phyloP scores from a whole-genome alignment of 2,797 vertebrate species.

The Telmatherina bonti region DNA sequence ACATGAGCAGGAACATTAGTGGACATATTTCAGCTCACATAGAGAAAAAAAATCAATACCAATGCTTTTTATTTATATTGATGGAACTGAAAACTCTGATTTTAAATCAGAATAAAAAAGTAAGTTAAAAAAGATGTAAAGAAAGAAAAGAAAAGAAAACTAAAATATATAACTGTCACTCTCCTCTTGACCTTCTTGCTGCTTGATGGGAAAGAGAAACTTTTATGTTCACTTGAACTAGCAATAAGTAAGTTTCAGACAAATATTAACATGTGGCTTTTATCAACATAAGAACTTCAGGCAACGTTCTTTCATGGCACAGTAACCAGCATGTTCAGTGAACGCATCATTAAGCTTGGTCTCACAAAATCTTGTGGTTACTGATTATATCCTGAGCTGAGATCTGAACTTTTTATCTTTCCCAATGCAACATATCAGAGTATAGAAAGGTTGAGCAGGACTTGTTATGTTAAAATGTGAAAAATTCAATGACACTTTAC shows the following conservation, averaged over 20 bases:
- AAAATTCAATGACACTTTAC: no score
- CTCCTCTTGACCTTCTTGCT: slow-evolving; percentile 35
- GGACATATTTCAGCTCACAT: background rate
- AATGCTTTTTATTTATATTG: background rate
- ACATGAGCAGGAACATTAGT: background rate
- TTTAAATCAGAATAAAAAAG: background rate
- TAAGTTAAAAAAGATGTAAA: background rate
- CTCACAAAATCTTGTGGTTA: background rate
- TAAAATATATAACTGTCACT: slow-evolving; percentile 19
- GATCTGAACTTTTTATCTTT: background rate
- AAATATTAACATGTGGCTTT: slow-evolving; percentile 70
- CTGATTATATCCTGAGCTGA: background rate
- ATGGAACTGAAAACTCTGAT: background rate
- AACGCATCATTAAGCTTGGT: slow-evolving; percentile 43
- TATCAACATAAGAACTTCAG: slow-evolving; percentile 23
- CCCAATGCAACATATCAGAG: background rate
- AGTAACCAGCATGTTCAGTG: slow-evolving; percentile 36
- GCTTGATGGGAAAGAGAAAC: background rate
- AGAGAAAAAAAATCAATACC: slow-evolving; percentile 4
- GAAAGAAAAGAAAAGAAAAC: background rate
- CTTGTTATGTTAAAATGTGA: background rate
- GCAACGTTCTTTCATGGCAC: slow-evolving; percentile 34
- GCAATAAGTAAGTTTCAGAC: slow-evolving; percentile 35
- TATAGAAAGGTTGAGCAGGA: background rate
- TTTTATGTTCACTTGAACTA: no score